Base-by-base conservation (phyloP, 2,113 vertebrate genomes). In the Serilophus lunatus region DNA sequence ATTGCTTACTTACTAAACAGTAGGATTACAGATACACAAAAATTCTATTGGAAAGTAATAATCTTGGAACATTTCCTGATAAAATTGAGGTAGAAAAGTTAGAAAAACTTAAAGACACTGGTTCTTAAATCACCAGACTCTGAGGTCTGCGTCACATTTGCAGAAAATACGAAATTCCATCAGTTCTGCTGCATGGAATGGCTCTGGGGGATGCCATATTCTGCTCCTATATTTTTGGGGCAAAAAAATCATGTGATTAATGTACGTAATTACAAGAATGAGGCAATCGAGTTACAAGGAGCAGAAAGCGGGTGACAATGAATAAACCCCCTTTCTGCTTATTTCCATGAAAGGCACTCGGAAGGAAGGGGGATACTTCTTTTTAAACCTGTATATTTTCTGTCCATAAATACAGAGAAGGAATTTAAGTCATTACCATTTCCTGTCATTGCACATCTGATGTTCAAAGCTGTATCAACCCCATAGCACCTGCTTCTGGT, bases 21-120 rank as follows among this genome's bases (percentile, higher is more conserved):
- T 36, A 42, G 7, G 25, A 50, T 17, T 56, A 64, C 16, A 49
- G 61, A 38, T 3, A 61, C 51, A 66, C 29, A 80, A 87, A 79
- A 61, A 10, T 19, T 36, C 25, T 17, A 40, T 19, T 15, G 64
- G 38, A 23, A 56, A 42, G 8, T 23, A 47, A 45, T 64, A 31
- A 44, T 3, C 26, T 42, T 2, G 1, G 13, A 72, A 14, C 18
- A 50, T 23, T 92, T 86, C 8, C 33, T 60, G 14, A 38, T 15
- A 38, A 57, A 64, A 25, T 0, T 16, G 6, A 3, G 50, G 1
- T 1, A 78, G 9, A 69, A 31, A 65, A 69, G 45, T 71, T 0
- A 51, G 36, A 61, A 92, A 50, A 24, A 35, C 31, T 45, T 38
- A 24, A 50, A 61, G 38, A n/a, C 10, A 7, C 10, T 18, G 13